Percentiles rank a stretch among this genome's conserved stretches.
phyloP scores from a whole-genome alignment of 2,113 vertebrate genomes.

The Thomomys bottae region DNA sequence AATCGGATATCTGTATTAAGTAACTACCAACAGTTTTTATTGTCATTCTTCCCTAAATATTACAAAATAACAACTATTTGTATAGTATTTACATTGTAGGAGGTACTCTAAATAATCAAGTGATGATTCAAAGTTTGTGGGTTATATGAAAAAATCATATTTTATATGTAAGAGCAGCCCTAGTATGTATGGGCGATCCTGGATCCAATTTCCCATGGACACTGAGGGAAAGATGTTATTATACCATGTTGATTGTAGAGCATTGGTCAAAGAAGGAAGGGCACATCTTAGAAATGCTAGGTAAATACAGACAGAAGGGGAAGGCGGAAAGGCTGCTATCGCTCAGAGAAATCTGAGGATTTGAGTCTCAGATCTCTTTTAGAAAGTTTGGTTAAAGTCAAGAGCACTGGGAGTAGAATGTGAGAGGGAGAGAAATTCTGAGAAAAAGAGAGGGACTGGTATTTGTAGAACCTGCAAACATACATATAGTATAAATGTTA shows the following conservation, averaged over 20 bases:
- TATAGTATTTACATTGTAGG: neutral
- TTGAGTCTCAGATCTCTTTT: neutral
- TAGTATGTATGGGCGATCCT: neutral
- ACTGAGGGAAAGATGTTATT: neutral
- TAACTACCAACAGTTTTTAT: neutral
- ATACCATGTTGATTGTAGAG: neutral
- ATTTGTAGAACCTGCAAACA: neutral
- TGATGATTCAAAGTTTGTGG: neutral
- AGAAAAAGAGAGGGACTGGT: neutral
- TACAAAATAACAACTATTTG: neutral
- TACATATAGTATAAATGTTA: neutral
- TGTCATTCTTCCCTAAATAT: neutral
- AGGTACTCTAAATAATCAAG: neutral
- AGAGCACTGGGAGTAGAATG: neutral
- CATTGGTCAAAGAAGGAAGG: neutral
- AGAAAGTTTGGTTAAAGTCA: neutral
- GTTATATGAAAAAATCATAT: neutral
- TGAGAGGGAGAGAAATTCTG: neutral
- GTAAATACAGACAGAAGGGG: neutral
- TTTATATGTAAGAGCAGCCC: no score
- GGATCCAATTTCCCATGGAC: neutral
- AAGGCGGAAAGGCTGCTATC: neutral
- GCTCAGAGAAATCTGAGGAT: neutral
- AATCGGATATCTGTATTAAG: neutral
- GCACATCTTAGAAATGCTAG: neutral